These are phyloP conservation scores for Carapus acus DNA, from an alignment of 2,797 vertebrate species.

Conservation along the genomic window DNA sequence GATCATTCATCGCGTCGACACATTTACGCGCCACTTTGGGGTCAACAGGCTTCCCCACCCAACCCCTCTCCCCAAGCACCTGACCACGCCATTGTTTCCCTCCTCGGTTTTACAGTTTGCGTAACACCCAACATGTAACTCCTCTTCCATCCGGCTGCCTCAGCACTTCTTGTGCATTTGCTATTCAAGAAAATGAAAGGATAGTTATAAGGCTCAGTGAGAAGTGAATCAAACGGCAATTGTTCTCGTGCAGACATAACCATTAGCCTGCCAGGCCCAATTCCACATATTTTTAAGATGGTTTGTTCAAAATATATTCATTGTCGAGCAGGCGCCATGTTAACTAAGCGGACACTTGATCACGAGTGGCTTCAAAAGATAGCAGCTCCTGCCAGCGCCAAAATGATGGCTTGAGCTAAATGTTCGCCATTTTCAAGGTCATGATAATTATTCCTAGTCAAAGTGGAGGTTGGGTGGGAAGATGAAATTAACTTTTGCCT, in stretches of 20 bases:
- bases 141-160: conserved; percentile 9
- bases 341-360: conserved; percentile 33
- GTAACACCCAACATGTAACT: no score
- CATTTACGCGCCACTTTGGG: conserved; percentile 29
- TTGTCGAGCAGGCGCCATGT: conserved; percentile 32
- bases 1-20: conserved; percentile 31
- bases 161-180: background rate
- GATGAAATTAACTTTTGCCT: conserved; percentile 63
- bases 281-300: conserved; percentile 6
- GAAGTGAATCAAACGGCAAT: background rate
- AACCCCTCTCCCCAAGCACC: no score
- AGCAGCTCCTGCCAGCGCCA: conserved; percentile 42
- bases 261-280: background rate
- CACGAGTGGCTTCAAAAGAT: conserved; percentile 36
- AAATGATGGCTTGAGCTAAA: conserved; percentile 57
- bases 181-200: background rate
- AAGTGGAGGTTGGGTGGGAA: conserved; percentile 58
- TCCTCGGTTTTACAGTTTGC: conserved; percentile 15
- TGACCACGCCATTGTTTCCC: conserved; percentile 2
- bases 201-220: background rate
- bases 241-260: background rate
- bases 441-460: conserved; percentile 52
- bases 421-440: conserved; percentile 60
- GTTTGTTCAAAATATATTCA: conserved; percentile 15
- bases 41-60: no score